phyloP scores from a whole-genome alignment of 2,888 invertebrate species.

The Thecophora atra region DNA sequence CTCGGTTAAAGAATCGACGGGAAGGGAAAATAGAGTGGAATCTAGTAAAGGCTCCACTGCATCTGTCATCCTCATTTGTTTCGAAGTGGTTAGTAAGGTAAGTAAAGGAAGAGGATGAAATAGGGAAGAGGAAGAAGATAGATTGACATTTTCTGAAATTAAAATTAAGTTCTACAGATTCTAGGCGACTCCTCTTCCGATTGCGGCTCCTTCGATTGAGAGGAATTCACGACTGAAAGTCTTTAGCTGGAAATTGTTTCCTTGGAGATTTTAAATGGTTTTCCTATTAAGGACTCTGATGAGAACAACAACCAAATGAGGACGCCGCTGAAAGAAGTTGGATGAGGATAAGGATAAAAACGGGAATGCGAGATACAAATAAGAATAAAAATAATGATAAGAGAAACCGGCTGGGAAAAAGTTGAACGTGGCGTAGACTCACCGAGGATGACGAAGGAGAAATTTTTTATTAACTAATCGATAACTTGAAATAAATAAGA shows the following conservation, averaged over 20 bases:
- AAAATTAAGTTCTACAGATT: conserved; percentile 21
- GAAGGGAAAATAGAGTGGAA: background rate
- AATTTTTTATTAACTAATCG: conserved; percentile 27
- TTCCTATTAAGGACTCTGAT: conserved; percentile 40
- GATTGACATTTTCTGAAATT: conserved; percentile 24
- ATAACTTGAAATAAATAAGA: conserved; percentile 35
- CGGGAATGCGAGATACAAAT: background rate
- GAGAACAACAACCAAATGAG: background rate
- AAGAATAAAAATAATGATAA: background rate
- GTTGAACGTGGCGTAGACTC: background rate
- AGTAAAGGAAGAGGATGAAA: background rate
- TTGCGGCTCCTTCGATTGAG: conserved; percentile 2
- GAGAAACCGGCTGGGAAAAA: background rate
- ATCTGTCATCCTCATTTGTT: conserved; percentile 3
- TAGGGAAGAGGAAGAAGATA: background rate
- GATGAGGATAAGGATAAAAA: background rate
- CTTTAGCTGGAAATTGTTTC: conserved; percentile 51
- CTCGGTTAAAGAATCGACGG: conserved; percentile 7
- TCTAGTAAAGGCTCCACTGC: background rate
- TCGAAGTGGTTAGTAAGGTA: background rate
- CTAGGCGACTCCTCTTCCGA: conserved; percentile 13
- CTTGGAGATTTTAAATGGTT: conserved; percentile 55
- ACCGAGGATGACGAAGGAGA: conserved; percentile 12
- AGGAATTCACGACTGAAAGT: background rate
- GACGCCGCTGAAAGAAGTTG: background rate